These are phyloP conservation scores for Danio choprae DNA, from an alignment of 2,797 vertebrate species.

Conservation along the genomic window DNA sequence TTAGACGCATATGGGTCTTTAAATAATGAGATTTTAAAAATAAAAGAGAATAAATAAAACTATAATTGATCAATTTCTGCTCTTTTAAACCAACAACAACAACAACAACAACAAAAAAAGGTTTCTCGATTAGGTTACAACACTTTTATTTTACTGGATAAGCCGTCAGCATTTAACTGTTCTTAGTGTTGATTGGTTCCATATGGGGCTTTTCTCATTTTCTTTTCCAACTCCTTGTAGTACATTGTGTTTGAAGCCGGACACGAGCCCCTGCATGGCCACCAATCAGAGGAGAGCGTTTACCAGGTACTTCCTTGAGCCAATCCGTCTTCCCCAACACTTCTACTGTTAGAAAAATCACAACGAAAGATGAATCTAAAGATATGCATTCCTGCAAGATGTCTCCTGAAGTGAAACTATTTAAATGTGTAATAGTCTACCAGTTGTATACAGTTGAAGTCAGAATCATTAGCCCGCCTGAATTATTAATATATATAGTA, in stretches of 20 bases:
- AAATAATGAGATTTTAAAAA: too few species aligned
- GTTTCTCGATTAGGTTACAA: not conserved
- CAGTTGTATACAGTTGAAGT: not conserved
- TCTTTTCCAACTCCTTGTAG: conserved; percentile 80
- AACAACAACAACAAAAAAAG: not conserved
- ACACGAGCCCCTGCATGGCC: conserved; percentile 97
- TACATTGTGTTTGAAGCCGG: conserved; percentile 99
- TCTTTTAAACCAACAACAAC: too few species aligned
- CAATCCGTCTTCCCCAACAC: conserved; percentile 61
- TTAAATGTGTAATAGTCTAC: not conserved
- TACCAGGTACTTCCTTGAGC: conserved; percentile 94
- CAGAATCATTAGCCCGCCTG: too few species aligned
- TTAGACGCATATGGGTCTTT: too few species aligned
- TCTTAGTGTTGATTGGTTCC: conserved; percentile 45
- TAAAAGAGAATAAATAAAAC: not conserved
- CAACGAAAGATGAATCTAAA: not conserved
- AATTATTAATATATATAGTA: too few species aligned
- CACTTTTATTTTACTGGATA: not conserved
- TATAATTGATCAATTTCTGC: not conserved
- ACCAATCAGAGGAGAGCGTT: conserved; percentile 98
- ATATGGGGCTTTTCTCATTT: conserved; percentile 51
- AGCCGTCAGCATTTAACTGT: conserved; percentile 20
- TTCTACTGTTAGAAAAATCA: conserved; percentile 54
- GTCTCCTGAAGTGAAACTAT: not conserved
- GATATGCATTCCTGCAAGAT: not conserved